A percentile compares a stretch with the other conserved stretches of the same genome.
Evolutionary conservation across 2,888 invertebrate species (phyloP).

Genomic region (Ichneumoninae sp.): DNA sequence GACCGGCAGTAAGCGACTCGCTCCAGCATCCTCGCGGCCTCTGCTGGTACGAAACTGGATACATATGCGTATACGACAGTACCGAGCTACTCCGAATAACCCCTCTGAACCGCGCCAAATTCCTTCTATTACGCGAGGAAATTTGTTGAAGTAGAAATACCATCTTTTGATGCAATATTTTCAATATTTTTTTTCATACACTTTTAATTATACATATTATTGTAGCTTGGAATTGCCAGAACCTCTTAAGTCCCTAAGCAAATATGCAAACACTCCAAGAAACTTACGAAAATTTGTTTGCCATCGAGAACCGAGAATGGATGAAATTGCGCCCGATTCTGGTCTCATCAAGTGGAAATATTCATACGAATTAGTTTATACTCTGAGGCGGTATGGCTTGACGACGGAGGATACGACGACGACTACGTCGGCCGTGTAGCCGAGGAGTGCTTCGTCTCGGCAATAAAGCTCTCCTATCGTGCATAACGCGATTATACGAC

Average conservation of each 20-base stretch:
- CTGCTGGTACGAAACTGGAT: slow-evolving; percentile 2
- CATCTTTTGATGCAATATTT: too few relatives aligned
- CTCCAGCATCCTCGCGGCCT: background rate
- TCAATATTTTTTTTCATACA: too few relatives aligned
- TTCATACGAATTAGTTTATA: slow-evolving; percentile 52
- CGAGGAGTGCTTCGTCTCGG: slow-evolving; percentile 46
- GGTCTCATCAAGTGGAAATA: slow-evolving; percentile 40
- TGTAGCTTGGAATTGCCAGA: too few relatives aligned
- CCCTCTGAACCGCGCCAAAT: background rate
- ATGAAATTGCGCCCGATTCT: slow-evolving; percentile 25
- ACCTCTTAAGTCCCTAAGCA: too few relatives aligned
- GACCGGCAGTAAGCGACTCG: slow-evolving; percentile 37
- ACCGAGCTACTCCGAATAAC: background rate
- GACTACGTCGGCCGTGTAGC: slow-evolving; percentile 35
- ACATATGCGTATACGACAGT: slow-evolving; percentile 6
- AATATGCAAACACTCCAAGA: too few relatives aligned
- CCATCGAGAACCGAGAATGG: background rate
- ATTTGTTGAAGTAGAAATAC: too few relatives aligned
- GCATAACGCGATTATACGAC: slow-evolving; percentile 67
- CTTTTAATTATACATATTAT: too few relatives aligned
- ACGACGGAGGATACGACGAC: background rate
- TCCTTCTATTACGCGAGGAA: too few relatives aligned
- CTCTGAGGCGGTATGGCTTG: background rate
- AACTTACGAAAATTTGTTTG: background rate
- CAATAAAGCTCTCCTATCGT: slow-evolving; percentile 65